Base-by-base conservation (phyloP, 1,140 invertebrate species). In the Stegodyphus dumicola region DNA sequence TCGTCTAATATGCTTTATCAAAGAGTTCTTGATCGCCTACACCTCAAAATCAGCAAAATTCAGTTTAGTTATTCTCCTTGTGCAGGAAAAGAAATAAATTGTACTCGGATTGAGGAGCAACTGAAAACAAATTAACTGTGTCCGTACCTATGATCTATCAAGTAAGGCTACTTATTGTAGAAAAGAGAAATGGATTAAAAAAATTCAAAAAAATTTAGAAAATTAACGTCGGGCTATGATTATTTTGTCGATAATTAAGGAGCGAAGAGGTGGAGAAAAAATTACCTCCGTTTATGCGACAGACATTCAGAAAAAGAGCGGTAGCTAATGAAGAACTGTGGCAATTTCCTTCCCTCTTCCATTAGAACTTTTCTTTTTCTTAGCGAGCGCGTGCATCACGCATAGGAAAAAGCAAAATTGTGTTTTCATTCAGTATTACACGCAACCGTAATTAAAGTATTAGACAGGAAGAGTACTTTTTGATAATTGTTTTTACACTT, bases 401-500 rank as follows among this genome's bases (percentile, higher is more conserved):
- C 73, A 6, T n/a, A 7, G n/a, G n/a, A 11, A 77, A 11, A 52
- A n/a, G 15, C n/a, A 52, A 11, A 77, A 11, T 48, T 15, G 15
- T 33, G 17, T 71, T 65, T 10, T 33, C 33, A 33, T 33, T 77
- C 56, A 17, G 6, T 9, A 49, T 77, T 17, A 15, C 71, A 83
- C 71, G 60, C 80, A 7, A 75, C 49, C 33, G 13, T 75, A 83
- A 83, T 83, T 83, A 83, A 64, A 49, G 64, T 15, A 10, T 54
- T 18, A 15, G 64, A 11, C 17, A 33, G 53, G 80, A 56, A 83
- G 67, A 83, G 74, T 83, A 83, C 75, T 75, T 81, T 83, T 83
- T 83, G 80, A 83, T 83, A 83, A 83, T 83, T 83, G 71, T 83
- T 83, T 83, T 83, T 83, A 75, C 80, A 75, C 80, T 83, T 67